Evolutionary conservation across 2,113 vertebrate genomes (phyloP), one percentile per base, ranked within the genome.

Genomic region (Neogale vison): DNA sequence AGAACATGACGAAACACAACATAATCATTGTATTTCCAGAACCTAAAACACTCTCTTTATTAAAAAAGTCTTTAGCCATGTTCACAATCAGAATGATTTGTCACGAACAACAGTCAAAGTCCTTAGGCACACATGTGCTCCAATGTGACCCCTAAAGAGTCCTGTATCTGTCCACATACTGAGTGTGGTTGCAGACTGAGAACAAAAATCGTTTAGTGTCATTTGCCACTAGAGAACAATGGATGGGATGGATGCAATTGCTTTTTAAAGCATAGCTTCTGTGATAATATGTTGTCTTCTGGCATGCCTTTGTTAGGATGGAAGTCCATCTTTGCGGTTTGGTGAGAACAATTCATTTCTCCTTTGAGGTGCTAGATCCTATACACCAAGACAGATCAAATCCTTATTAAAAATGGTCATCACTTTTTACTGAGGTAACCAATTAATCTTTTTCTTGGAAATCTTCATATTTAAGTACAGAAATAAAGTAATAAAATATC

Each of bases 361-460:
- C 93, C 36, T 94, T 88, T 87, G 76, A 94, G n/a, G 4, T 80
- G 21, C 31, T 67, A 59, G 24, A 93, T 79, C 34, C n/a, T 90
- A 95, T 84, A 90, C 14, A 93, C 52, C 74, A 94, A 90, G 94
- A 90, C 24, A 96, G 94, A 95, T 80, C 42, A 90, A n/a, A 26
- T 31, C 81, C 18, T 0, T 45, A 77, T 18, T n/a, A 90, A 69
- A 47, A 76, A 0, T 86, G n/a, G 15, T 67, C 65, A 67, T 57
- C 71, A 61, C 29, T 85, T 80, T 76, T 90, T 80, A 74, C 0
- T 76, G 10, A 96, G 24, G 31, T 12, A 76, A 55, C 24, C 80
- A 80, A 80, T 88, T 77, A 61, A 91, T 47, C 34, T 69, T 89
- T 95, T 74, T 89, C 84, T 88, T 85, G 74, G 69, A 80, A 95